phyloP scores from a whole-genome alignment of 2,888 invertebrate species.

The Apamea sordens region DNA sequence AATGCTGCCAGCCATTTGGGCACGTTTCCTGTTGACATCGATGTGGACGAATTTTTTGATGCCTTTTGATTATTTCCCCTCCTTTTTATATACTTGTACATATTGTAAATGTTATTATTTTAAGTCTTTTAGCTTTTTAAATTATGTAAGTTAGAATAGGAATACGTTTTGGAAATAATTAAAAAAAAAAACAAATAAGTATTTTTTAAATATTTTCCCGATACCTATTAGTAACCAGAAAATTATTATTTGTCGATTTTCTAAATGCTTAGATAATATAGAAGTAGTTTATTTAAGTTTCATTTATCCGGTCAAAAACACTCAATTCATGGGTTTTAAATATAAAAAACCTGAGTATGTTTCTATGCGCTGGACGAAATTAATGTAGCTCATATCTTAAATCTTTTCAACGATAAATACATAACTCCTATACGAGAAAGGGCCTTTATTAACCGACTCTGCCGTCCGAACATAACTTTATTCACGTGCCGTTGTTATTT shows the following conservation, averaged over 20 bases:
- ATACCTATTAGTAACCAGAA: not conserved
- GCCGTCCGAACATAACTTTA: slow-evolving; percentile 14
- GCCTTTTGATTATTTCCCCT: too few species aligned
- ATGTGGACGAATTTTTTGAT: too few species aligned
- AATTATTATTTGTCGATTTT: not conserved
- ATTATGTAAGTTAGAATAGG: too few species aligned
- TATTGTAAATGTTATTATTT: too few species aligned
- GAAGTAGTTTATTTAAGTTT: not conserved
- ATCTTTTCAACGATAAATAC: slow-evolving; percentile 37
- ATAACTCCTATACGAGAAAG: slow-evolving; percentile 15
- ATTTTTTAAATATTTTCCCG: not conserved
- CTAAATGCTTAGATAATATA: not conserved
- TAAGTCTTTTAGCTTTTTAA: too few species aligned
- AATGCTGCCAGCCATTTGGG: too few species aligned
- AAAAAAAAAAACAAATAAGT: too few species aligned
- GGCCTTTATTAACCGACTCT: slow-evolving; percentile 35
- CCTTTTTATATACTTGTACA: too few species aligned
- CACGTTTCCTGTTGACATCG: too few species aligned
- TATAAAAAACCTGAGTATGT: not conserved
- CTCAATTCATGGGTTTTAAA: not conserved
- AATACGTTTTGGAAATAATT: too few species aligned
- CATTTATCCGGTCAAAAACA: not conserved
- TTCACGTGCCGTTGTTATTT: slow-evolving; percentile 35
- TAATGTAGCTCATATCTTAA: slow-evolving; percentile 8
- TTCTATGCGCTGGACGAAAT: not conserved